Evolutionary conservation across 2,888 invertebrate genomes (phyloP).

Genomic region (Callinectes sapidus): DNA sequence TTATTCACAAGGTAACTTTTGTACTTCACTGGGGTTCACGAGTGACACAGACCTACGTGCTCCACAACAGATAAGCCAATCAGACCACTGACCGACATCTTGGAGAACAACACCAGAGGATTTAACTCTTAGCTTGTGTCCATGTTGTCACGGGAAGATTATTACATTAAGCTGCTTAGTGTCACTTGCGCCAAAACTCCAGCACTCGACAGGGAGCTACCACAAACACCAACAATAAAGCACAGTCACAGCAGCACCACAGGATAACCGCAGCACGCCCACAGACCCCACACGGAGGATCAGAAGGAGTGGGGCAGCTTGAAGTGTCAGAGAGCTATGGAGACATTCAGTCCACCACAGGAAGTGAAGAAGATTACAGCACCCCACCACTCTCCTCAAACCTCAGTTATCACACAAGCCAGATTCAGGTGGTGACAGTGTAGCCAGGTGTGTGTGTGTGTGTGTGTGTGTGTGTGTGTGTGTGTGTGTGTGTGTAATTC

Average conservation of each 20-base stretch:
- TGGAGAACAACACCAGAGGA: not conserved
- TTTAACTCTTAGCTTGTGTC: not conserved
- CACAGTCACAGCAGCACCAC: not conserved
- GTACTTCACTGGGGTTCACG: not conserved
- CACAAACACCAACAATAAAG: not conserved
- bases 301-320: constrained; percentile 5
- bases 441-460: constrained; percentile 32
- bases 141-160: not conserved
- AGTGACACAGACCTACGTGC: not conserved
- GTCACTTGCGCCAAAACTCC: not conserved
- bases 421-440: not conserved
- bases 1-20: not conserved
- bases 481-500: constrained; percentile 36
- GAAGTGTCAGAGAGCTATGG: not conserved
- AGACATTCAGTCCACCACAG: constrained; percentile 34
- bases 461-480: constrained; percentile 41
- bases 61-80: not conserved
- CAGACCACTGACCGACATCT: not conserved
- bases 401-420: not conserved
- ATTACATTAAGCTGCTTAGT: not conserved
- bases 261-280: not conserved
- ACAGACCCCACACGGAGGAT: not conserved
- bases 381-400: not conserved
- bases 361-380: constrained; percentile 51
- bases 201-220: not conserved